Evolutionary conservation across 2,888 invertebrate species (phyloP), one percentile per base, ranked within the genome.

Genomic region (Philaethria dido): DNA sequence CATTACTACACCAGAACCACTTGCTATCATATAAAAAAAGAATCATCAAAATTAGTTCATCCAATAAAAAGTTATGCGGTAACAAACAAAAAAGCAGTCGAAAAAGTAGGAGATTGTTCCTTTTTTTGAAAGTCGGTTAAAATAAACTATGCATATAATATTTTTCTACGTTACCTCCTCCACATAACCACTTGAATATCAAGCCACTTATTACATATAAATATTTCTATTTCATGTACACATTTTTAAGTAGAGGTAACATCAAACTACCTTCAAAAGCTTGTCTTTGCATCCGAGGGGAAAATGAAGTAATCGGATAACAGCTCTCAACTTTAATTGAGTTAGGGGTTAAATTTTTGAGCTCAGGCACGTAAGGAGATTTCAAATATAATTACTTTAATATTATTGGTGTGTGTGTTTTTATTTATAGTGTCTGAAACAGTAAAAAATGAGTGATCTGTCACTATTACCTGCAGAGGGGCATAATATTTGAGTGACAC

Each of bases 291-390:
- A 71, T 69, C 68, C 64, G 69, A 71, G 72, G 72, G 71, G 72
- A 71, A 73, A 71, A 72, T 72, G 59, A 69, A 73, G 71, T 71
- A 71, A 73, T 71, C 71, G 69, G 70, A 68, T 70, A 66, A 70
- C 62, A 66, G 69, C 66, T 68, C 66, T 69, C 70, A 61, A 70
- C 68, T 71, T 74, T 74, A 74, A 74, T 74, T 73, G 70, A 71
- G 66, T 70, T 71, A 64, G 60, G 70, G 71, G 66, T 64, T 65
- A 67, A 44, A 64, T 63, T 70, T 70, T 66, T 70, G 62, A 70
- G 64, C 68, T 65, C 25, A 65, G 20, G 39, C 57, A 65, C 33
- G 20, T 52, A 52, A 65, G 42, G 8, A 60, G 59, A 60, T 57
- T 57, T 39, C 22, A 42, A 33, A 59, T 64, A 44, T 29, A 50